Percentiles rank a stretch among this genome's conserved stretches.
Conservation (phyloP, 2,888 invertebrate genomes). For the Drosophila rubida region DNA sequence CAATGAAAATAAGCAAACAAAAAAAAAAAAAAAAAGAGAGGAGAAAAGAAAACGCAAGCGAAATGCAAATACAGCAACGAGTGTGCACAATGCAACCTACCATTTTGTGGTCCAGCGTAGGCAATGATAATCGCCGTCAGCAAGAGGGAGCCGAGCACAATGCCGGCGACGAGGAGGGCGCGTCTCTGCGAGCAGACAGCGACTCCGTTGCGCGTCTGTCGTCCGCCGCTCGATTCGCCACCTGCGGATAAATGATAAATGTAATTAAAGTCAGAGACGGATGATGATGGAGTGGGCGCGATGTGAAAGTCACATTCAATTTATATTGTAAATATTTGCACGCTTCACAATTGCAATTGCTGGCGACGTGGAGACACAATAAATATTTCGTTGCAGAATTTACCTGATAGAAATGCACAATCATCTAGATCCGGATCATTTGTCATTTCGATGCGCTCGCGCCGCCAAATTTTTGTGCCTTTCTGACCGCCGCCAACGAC, state of each 20-base stretch:
- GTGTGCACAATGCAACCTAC: conserved; percentile 85
- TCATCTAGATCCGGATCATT: conserved; percentile 95
- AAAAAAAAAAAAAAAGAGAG: conserved; percentile 30
- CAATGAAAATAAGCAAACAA: conserved; percentile 13
- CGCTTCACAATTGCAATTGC: conserved; percentile 16
- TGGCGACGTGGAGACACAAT: no score
- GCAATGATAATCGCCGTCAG: conserved; percentile 94
- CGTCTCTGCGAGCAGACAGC: conserved; percentile 95
- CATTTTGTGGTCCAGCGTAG: conserved; percentile 94
- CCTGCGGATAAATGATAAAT: conserved; percentile 74
- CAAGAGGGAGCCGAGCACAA: conserved; percentile 92
- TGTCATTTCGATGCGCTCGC: conserved; percentile 90
- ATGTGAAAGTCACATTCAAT: conserved; percentile 26
- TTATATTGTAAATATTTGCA: conserved; percentile 35
- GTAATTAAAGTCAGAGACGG: conserved; percentile 66
- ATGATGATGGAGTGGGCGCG: background rate
- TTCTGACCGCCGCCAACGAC: conserved; percentile 85
- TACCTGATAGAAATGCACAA: conserved; percentile 96
- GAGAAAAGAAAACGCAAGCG: conserved; percentile 29
- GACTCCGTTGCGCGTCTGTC: conserved; percentile 87
- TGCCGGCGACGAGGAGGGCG: conserved; percentile 92
- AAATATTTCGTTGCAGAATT: conserved; percentile 11
- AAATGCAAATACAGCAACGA: conserved; percentile 47
- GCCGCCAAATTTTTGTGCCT: conserved; percentile 85
- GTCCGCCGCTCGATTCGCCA: conserved; percentile 84